Evolutionary conservation across 2,888 invertebrate species (phyloP).

Genomic region (Lasius platythorax): DNA sequence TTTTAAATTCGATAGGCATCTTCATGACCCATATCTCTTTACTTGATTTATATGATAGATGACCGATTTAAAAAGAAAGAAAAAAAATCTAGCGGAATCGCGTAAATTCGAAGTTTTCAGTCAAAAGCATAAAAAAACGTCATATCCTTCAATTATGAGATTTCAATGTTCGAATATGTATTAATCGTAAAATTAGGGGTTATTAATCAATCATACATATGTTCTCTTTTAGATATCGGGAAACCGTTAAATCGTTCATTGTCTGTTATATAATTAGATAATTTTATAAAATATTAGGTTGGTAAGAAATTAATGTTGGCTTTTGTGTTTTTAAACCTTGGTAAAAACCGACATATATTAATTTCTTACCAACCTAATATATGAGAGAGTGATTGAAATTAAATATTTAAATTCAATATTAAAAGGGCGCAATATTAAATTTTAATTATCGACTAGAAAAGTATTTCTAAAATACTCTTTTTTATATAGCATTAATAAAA

Average conservation of each 20-base stretch:
- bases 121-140: not conserved
- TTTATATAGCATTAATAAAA: not conserved
- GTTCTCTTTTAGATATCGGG: not conserved
- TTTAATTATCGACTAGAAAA: not conserved
- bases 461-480: not conserved
- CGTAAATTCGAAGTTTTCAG: not conserved
- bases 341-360: too few species aligned
- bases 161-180: not conserved
- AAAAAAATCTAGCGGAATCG: not conserved
- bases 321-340: too few species aligned
- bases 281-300: not conserved
- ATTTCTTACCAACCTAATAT: not conserved
- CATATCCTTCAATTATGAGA: not conserved
- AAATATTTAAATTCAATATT: not conserved
- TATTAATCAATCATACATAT: not conserved
- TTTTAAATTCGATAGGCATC: slow-evolving; percentile 28
- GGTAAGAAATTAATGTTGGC: too few species aligned
- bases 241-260: not conserved
- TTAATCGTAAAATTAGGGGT: not conserved
- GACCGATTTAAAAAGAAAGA: not conserved
- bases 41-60: not conserved
- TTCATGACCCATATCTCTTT: slow-evolving; percentile 56
- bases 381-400: not conserved
- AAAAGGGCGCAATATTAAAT: not conserved
- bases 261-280: not conserved